Percentiles rank a stretch among this genome's conserved stretches.
Evolutionary conservation across 23 tunicate species (phyloP).

Genomic region (Clavelina lepadiformis): DNA sequence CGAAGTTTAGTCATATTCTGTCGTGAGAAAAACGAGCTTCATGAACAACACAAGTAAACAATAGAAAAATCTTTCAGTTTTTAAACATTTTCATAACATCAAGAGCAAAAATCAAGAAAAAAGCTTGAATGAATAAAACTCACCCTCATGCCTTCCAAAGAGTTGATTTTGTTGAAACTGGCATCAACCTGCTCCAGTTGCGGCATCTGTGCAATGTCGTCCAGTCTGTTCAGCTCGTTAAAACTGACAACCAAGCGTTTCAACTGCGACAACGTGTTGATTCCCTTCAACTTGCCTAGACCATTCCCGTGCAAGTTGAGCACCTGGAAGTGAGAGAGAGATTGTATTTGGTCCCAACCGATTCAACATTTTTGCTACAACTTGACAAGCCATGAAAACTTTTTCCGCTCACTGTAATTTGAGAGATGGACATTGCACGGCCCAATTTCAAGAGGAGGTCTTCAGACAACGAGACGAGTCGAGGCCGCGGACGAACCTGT

Average conservation of each 20-base stretch:
- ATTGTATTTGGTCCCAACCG: too few species aligned
- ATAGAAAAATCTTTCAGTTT: not conserved
- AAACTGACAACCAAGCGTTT: slow-evolving; percentile 61
- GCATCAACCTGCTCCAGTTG: slow-evolving; percentile 74
- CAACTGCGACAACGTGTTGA: slow-evolving; percentile 59
- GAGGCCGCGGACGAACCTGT: slow-evolving; percentile 55
- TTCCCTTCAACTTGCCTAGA: slow-evolving; percentile 66
- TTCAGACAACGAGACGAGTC: slow-evolving; percentile 63
- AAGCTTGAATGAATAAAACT: slow-evolving; percentile 2
- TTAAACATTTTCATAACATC: too few species aligned
- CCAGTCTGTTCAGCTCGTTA: slow-evolving; percentile 82
- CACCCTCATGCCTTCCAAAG: slow-evolving; percentile 97
- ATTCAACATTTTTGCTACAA: not conserved
- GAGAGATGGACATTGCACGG: slow-evolving; percentile 46
- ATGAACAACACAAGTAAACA: not conserved
- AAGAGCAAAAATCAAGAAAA: not conserved
- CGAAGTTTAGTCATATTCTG: slow-evolving; percentile 80
- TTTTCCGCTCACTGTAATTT: slow-evolving; percentile 63
- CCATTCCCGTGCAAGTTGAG: slow-evolving; percentile 91
- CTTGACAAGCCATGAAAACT: not conserved
- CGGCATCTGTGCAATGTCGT: slow-evolving; percentile 85
- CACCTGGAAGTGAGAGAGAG: slow-evolving; percentile 35
- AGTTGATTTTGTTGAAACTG: slow-evolving; percentile 84
- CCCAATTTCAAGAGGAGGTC: slow-evolving; percentile 81
- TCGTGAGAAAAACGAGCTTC: not conserved